Percentiles rank a stretch among this genome's conserved stretches.
Evolutionary conservation across 2,888 invertebrate genomes (phyloP).

Genomic region (Leptinotarsa juncta): DNA sequence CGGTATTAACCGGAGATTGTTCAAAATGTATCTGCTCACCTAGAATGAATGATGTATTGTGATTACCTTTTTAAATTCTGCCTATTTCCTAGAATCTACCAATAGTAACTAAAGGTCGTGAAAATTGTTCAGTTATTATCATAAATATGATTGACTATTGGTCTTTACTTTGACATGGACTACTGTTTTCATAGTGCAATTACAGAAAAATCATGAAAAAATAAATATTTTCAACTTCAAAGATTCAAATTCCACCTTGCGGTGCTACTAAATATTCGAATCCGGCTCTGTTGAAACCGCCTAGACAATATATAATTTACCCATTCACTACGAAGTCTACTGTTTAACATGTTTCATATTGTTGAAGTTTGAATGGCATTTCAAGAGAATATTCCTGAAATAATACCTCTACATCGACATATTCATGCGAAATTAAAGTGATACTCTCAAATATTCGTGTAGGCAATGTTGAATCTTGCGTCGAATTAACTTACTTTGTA

Average conservation of each 20-base stretch:
- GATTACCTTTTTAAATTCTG: no score
- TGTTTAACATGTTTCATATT: slow-evolving; percentile 23
- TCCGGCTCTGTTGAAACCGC: background rate
- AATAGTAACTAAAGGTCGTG: no score
- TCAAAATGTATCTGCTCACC: no score
- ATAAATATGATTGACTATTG: no score
- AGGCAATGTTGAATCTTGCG: slow-evolving; percentile 19
- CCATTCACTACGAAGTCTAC: slow-evolving; percentile 17
- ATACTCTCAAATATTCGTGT: slow-evolving; percentile 24
- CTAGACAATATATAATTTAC: slow-evolving; percentile 18
- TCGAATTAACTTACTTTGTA: slow-evolving; percentile 6
- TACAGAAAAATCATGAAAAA: background rate
- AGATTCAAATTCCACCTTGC: background rate
- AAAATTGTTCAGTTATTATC: no score
- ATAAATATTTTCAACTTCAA: background rate
- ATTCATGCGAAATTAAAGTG: slow-evolving; percentile 24
- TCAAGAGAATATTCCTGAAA: slow-evolving; percentile 24
- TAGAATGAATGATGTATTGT: no score
- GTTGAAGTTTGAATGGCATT: slow-evolving; percentile 32
- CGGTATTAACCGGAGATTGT: no score
- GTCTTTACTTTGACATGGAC: no score
- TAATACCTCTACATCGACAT: slow-evolving; percentile 14
- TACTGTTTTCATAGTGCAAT: no score
- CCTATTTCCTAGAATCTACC: no score
- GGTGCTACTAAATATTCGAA: background rate